Evolutionary conservation across 2,888 invertebrate species (phyloP).

Genomic region (Caradrina clavipalpis): DNA sequence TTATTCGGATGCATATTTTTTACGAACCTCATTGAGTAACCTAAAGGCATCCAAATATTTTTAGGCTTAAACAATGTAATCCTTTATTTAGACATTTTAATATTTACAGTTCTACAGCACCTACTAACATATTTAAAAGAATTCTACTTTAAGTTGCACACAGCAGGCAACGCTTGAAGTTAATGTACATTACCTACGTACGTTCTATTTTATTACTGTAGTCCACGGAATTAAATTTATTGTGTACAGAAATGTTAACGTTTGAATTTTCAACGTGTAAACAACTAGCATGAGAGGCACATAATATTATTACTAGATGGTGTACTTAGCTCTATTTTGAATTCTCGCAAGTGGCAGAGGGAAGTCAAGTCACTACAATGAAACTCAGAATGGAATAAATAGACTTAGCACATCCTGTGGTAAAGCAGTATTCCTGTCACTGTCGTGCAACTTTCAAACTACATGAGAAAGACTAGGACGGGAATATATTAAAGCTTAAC

Average conservation of each 20-base stretch:
- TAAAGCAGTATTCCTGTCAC: too few species aligned
- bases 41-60: neutral
- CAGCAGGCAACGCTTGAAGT: constrained; percentile 34
- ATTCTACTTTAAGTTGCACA: constrained; percentile 29
- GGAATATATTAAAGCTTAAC: too few species aligned
- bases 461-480: too few species aligned
- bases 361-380: too few species aligned
- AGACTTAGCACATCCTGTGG: too few species aligned
- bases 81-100: neutral
- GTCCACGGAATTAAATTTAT: constrained; percentile 48
- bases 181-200: constrained; percentile 36
- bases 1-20: too few species aligned
- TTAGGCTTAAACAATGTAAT: neutral
- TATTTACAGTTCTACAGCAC: constrained; percentile 6
- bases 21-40: too few species aligned
- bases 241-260: constrained; percentile 27
- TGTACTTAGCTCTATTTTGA: too few species aligned
- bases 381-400: too few species aligned
- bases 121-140: constrained; percentile 31
- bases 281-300: constrained; percentile 10
- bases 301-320: constrained; percentile 1
- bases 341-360: too few species aligned
- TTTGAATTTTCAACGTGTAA: constrained; percentile 29
- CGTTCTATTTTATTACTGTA: constrained; percentile 34
- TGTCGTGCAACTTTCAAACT: too few species aligned